Evolutionary conservation across 2,113 vertebrate genomes (phyloP), one percentile per base, ranked within the genome.

Genomic region (Enhydra lutris): DNA sequence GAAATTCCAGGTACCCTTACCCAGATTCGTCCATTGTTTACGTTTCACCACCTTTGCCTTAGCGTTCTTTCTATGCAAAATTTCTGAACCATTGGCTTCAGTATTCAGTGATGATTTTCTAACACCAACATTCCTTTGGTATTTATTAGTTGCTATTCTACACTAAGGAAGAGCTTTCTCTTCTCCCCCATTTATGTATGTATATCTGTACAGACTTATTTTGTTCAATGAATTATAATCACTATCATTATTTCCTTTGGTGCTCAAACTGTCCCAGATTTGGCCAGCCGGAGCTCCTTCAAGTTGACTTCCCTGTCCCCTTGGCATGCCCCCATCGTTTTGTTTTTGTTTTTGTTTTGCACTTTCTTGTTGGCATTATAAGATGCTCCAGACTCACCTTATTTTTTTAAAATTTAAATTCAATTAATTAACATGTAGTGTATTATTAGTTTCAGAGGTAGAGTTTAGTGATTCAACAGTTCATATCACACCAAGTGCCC

Each of bases 101-200:
- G 47, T 50, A 89, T 84, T 85, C 17, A 24, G 84, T 59, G 29
- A 29, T 84, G 39, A 89, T 92, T 92, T 90, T 67, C 69, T 89
- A 95, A 83, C 50, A 71, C 59, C 31, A 92, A 63, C 69, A 61
- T 95, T 92, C 69, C 21, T 89, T 89, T 92, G 65, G 26, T 94
- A 91, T 59, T 91, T 91, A 73, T 81, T 87, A 74, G 26, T 94
- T 76, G 59, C 59, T 78, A 17, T 47, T 91, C 47, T 96, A 87
- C 63, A 42, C 4, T 92, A 92, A 82, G 34, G 39, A 94, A 94
- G 69, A 52, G 14, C 47, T 82, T 94, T 91, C 87, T 87, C 45
- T 91, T 80, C 52, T 85, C 45, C 59, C 50, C 34, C 59, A 50
- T 90, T n/a, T 92, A 73, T n/a, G 21, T 87, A 73, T 88, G 67